Conservation (phyloP, 1,140 invertebrate species). For the Thalassaphorura encarpata region DNA sequence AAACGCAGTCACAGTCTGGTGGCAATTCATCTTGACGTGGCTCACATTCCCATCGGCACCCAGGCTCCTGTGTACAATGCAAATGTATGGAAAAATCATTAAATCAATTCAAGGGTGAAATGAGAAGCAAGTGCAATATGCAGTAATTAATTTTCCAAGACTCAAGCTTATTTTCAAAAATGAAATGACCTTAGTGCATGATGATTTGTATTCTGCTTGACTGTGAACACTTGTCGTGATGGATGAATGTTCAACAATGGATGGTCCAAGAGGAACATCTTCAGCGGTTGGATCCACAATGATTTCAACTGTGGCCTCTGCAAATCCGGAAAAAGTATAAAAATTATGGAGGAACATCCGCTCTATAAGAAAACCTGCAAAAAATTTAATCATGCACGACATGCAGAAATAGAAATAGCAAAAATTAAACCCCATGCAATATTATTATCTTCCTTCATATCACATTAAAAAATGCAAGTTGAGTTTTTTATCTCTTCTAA, state of each 20-base stretch:
- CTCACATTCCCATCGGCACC: slow-evolving; percentile 32
- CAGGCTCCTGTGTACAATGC: slow-evolving; percentile 29
- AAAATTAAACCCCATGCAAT: no score
- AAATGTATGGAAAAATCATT: no score
- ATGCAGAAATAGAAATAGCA: neutral
- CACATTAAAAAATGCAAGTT: neutral
- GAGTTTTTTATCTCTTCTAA: neutral
- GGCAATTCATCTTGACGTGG: slow-evolving; percentile 31
- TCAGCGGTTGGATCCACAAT: slow-evolving; percentile 28
- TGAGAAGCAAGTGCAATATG: no score
- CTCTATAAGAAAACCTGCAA: neutral
- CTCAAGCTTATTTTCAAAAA: neutral
- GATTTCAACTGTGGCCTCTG: slow-evolving; percentile 31
- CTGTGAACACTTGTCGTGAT: slow-evolving; percentile 30
- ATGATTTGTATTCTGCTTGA: slow-evolving; percentile 31
- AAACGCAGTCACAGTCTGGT: slow-evolving; percentile 32
- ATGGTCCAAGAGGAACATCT: slow-evolving; percentile 17
- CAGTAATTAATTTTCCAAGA: neutral
- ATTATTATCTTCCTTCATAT: neutral
- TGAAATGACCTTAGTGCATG: slow-evolving; percentile 30
- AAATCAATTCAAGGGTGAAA: slow-evolving; percentile 1
- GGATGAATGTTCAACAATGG: slow-evolving; percentile 31
- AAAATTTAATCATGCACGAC: neutral
- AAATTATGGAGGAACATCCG: no score
- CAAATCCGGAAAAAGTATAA: neutral